These are phyloP conservation scores for Thunnus maccoyii DNA, from an alignment of 2,113 vertebrate genomes.

Conservation along the genomic window DNA sequence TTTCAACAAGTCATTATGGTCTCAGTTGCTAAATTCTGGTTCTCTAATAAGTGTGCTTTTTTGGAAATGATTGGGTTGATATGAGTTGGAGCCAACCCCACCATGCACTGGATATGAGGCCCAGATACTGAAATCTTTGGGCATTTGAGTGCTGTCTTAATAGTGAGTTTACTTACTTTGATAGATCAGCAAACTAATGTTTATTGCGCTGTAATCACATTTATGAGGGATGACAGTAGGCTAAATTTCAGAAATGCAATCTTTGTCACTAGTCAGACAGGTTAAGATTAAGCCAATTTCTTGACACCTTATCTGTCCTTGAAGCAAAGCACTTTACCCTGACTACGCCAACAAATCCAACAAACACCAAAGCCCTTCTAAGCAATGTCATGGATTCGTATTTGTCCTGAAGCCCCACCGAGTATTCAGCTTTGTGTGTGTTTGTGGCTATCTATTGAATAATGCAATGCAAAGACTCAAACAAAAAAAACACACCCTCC, in stretches of 20 bases:
- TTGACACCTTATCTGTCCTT: neutral
- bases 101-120: neutral
- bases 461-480: conserved; percentile 47
- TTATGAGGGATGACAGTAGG: conserved; percentile 15
- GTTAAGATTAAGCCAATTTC: conserved; percentile 15
- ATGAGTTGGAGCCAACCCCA: neutral
- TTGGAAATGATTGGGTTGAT: neutral
- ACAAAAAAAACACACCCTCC: conserved; percentile 32
- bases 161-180: neutral
- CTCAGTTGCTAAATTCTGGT: too few species aligned
- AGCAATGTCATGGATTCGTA: conserved; percentile 52
- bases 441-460: conserved; percentile 48
- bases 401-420: conserved; percentile 17
- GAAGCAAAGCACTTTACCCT: conserved; percentile 16
- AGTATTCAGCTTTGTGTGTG: conserved; percentile 24
- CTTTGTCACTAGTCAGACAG: neutral
- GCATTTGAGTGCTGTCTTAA: too few species aligned
- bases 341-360: conserved; percentile 20
- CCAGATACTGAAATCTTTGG: too few species aligned
- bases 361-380: conserved; percentile 13
- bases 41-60: too few species aligned
- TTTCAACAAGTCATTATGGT: too few species aligned
- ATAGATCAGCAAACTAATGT: neutral
- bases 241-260: neutral
- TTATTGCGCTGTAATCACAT: neutral